phyloP scores from a whole-genome alignment of 2,113 vertebrate genomes.

The Rhineura floridana region DNA sequence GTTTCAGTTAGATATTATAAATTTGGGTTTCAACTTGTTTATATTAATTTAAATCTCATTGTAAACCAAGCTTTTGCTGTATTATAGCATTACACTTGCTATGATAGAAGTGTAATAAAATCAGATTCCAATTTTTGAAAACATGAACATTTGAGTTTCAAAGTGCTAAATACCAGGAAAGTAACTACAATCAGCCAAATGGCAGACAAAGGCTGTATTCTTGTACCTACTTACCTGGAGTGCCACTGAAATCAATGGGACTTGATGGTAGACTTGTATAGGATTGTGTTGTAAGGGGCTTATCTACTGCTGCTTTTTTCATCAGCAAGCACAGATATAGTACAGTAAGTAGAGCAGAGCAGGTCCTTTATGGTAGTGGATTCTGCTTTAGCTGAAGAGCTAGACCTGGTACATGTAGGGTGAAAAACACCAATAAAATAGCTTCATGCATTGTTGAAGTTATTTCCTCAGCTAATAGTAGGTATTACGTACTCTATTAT shows the following conservation, averaged over 20 bases:
- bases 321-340: background rate
- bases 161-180: background rate
- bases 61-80: background rate
- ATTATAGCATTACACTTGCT: background rate
- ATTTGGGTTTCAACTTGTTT: background rate
- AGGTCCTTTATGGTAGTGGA: background rate
- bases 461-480: background rate
- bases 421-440: conserved; percentile 24
- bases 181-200: background rate
- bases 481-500: rapidly evolving
- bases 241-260: background rate
- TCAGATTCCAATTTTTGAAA: background rate
- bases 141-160: background rate
- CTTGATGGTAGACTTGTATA: background rate
- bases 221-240: background rate
- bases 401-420: background rate
- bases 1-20: background rate
- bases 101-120: background rate
- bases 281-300: background rate
- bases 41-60: background rate
- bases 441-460: rapidly evolving
- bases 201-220: background rate
- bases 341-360: background rate
- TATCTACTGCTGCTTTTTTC: background rate
- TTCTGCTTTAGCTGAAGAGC: conserved; percentile 6